Evolutionary conservation across 1,140 invertebrate species (phyloP), one percentile per base, ranked within the genome.

Genomic region (Zaprionus africanus): DNA sequence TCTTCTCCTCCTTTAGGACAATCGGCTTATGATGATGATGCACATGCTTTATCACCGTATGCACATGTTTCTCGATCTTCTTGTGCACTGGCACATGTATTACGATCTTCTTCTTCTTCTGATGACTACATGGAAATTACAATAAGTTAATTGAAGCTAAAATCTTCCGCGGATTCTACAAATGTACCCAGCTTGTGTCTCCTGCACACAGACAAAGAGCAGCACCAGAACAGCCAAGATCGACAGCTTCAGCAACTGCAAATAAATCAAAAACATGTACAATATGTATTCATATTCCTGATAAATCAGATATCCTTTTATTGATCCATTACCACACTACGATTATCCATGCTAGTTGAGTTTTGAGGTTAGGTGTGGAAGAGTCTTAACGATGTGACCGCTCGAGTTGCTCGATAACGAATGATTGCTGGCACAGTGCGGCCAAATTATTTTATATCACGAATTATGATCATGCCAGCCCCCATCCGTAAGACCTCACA

Each of bases 21-120:
- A 92, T 84, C 7, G 92, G 92, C 72, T 92, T 92, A 75, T 92
- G 92, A 68, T 92, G 92, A 75, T 92, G 92, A 75, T 92, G 92
- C 12, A 92, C 79, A 46, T 92, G 90, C 64, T 92, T 92, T 9
- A 92, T 76, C 22, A 92, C 71, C 5, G 92, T 92, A 34, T 92
- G 92, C 5, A 87, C 82, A 68, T 92, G 92, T 68, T 92, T 92
- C 65, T 92, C 92, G 17, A 92, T 90, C 69, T 92, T 92, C 36
- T 91, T 91, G 63, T 92, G 91, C 26, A 92, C 64, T 41, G 92
- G 92, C 56, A 92, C 91, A 75, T 92, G 92, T n/a, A 92, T 92
- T 2, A 88, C 77, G 57, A 92, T 84, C 63, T 92, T 92, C 51
- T 93, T 93, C 58, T 92, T 92, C 43, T 93, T 93, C 24, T 93